A percentile compares a stretch with the other conserved stretches of the same genome.
Conservation (phyloP, 2,113 vertebrate species). For the Neotoma lepida region DNA sequence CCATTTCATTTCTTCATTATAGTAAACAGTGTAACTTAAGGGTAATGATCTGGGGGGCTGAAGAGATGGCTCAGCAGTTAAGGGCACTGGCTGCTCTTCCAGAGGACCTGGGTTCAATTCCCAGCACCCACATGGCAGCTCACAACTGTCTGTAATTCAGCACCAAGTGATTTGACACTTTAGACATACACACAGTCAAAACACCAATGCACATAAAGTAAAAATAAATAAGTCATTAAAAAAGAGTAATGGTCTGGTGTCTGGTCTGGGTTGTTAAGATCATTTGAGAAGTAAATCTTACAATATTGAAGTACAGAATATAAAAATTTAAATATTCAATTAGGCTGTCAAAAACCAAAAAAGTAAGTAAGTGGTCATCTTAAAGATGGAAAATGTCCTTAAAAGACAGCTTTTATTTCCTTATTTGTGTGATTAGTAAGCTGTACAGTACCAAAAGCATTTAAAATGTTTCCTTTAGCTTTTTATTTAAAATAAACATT, state of each 20-base stretch:
- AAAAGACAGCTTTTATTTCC: conserved; percentile 38
- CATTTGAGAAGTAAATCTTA: conserved; percentile 51
- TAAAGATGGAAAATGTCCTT: conserved; percentile 19
- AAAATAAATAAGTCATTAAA: too few species aligned
- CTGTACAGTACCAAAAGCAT: conserved; percentile 4
- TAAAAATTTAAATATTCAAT: conserved; percentile 25
- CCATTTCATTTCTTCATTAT: conserved; percentile 49
- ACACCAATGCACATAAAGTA: too few species aligned
- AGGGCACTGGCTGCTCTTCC: too few species aligned
- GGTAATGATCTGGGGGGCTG: conserved; percentile 5
- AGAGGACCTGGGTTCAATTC: too few species aligned
- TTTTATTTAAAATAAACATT: conserved; percentile 60
- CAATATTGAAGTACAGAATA: conserved; percentile 22
- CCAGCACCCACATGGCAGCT: too few species aligned
- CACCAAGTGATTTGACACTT: too few species aligned
- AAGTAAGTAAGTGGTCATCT: background rate
- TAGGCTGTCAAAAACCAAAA: background rate
- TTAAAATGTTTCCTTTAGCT: conserved; percentile 19
- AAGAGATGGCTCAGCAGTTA: too few species aligned
- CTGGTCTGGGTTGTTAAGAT: conserved; percentile 36
- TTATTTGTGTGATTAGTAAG: background rate
- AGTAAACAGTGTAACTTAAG: conserved; percentile 51
- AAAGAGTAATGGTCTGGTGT: conserved; percentile 25
- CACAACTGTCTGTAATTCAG: too few species aligned
- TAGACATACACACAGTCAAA: too few species aligned